phyloP scores from a whole-genome alignment of 2,113 vertebrate genomes.

The Peromyscus maniculatus region DNA sequence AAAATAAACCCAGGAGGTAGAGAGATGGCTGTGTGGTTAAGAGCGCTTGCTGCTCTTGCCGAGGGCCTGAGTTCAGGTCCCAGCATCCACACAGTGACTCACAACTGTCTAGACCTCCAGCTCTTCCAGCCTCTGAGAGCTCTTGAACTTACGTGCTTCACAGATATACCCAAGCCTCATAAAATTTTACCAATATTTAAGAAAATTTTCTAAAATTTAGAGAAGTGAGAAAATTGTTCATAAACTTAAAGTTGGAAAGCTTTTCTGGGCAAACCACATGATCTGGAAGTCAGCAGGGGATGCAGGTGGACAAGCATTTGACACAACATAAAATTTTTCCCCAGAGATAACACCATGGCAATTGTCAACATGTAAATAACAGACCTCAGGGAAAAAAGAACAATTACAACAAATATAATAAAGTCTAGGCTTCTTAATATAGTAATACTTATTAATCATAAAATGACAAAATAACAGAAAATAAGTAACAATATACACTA shows the following conservation, averaged over 20 bases:
- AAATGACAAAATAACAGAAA: neutral
- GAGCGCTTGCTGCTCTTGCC: neutral
- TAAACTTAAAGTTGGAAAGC: neutral
- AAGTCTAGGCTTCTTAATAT: neutral
- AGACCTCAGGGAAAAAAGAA: neutral
- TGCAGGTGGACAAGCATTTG: neutral
- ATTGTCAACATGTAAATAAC: neutral
- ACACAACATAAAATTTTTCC: neutral
- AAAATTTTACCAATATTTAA: neutral
- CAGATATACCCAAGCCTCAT: neutral
- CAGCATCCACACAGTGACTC: neutral
- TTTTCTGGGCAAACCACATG: constrained; percentile 11
- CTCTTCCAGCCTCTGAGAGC: neutral
- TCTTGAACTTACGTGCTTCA: neutral
- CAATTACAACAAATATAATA: neutral
- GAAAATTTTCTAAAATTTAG: neutral
- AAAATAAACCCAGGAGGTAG: neutral
- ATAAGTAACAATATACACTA: neutral
- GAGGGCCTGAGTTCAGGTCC: neutral
- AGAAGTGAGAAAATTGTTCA: neutral
- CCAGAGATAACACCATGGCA: constrained; percentile 16
- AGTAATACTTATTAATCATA: neutral
- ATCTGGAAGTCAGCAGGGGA: neutral
- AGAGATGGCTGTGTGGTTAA: neutral
- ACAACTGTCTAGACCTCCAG: neutral